Percentiles rank a stretch among this genome's conserved stretches.
Conservation (phyloP, 2,113 vertebrate genomes). For the Danio rerio region DNA sequence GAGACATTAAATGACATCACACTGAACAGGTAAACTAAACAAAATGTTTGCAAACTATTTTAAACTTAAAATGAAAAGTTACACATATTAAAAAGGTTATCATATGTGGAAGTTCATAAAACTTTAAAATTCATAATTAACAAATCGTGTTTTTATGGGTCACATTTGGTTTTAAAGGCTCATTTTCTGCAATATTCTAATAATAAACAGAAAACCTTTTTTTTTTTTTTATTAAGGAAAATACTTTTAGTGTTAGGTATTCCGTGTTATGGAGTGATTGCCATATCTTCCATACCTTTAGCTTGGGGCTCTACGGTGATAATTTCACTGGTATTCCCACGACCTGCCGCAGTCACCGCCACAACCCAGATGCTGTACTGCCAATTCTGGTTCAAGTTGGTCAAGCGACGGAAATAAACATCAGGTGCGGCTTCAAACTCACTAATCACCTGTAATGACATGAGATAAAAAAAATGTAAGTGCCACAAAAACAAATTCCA, state of each 20-base stretch:
- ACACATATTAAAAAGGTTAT: background rate
- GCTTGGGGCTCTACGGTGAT: slow-evolving; percentile 93
- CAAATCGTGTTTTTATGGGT: background rate
- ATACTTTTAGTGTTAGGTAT: no score
- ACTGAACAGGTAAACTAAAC: background rate
- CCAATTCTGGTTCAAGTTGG: slow-evolving; percentile 91
- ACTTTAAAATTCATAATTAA: background rate
- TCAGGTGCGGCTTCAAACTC: slow-evolving; percentile 98
- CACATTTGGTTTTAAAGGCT: background rate
- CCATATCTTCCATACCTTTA: slow-evolving; percentile 82
- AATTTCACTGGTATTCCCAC: slow-evolving; percentile 97
- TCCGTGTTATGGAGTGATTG: background rate
- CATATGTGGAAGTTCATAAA: background rate
- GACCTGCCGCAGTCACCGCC: slow-evolving; percentile 92
- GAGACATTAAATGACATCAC: background rate
- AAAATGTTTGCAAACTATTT: background rate
- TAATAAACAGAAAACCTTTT: no score
- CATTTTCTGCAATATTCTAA: background rate
- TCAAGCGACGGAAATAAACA: slow-evolving; percentile 92
- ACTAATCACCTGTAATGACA: slow-evolving; percentile 90
- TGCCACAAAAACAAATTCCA: no score
- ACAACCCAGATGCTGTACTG: slow-evolving; percentile 98
- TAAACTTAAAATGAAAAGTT: background rate
- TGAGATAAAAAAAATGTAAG: no score
- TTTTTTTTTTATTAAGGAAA: no score